Evolutionary conservation across 2,113 vertebrate species (phyloP), one percentile per base, ranked within the genome.

Genomic region (Thinocorus orbignyianus): DNA sequence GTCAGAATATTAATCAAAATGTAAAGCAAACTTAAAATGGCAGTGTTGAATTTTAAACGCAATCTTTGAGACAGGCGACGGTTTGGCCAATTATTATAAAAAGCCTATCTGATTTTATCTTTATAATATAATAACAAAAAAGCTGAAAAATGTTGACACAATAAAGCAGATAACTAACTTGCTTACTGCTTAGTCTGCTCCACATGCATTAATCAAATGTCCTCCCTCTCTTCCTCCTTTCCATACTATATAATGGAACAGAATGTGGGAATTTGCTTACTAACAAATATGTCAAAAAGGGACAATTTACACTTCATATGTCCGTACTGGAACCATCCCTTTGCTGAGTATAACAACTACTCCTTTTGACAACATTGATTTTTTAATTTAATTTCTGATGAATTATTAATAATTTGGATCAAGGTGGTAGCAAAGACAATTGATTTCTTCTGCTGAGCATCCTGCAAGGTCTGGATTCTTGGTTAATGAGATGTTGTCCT

Each of bases 361-460:
- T 95, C 23, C 26, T 96, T 94, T 89, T 77, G 79, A 73, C 33
- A 80, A 39, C 31, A 97, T 95, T 76, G 92, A 96, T 97, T 96
- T 94, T 97, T 91, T 52, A 83, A 95, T 96, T 97, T 97, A 0
- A 85, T 94, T 91, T 85, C 73, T 96, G 86, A 95, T 97, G 95
- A 98, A 97, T 97, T 97, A 97, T 97, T 97, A 97, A 98, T 97
- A 95, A 94, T 69, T 80, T 88, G 64, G 66, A 93, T 91, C 90
- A 97, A 98, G 94, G 94, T 96, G 96, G 93, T 69, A 66, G 35
- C 95, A 97, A 97, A 96, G 92, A 91, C 82, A 82, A 96, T 97
- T 95, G 94, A 98, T 98, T 98, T 98, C 44, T 93, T 65, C 69
- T 96, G 41, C 73, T 93, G 73, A 94, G 55, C 30, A 17, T 92